Base-by-base conservation (phyloP, 2,797 vertebrate genomes). In the Lateolabrax maculatus region DNA sequence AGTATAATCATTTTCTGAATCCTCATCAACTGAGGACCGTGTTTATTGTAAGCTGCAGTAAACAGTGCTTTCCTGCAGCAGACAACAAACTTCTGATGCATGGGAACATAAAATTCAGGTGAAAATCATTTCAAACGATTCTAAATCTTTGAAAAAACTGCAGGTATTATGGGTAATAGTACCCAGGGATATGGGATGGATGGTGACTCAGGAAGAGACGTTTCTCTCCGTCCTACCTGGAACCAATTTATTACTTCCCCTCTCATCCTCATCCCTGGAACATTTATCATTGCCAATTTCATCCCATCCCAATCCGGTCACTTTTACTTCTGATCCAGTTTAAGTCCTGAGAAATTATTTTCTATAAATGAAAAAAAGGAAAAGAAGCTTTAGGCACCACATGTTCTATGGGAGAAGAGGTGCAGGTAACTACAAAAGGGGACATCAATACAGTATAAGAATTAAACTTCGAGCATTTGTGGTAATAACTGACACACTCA, bases 191-290 rank as follows among this genome's bases (percentile, higher is more conserved):
- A 55, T 48, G 37, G 39, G 44, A 55, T 27, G 9, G 29, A 44
- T 36, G 11, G 25, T 41, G 46, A 61, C 53, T 56, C 23, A 31
- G n/a, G 19, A 31, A 34, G 21, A 53, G 52, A 56, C 9, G 4
- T 53, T 44, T 71, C 34, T n/a, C 43, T 5, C 13, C 11, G 57
- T 57, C 46, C n/a, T 27, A 29, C 74, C 56, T 37, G 27, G 18
- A 68, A 67, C 34, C 36, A 49, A 77, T 77, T 57, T 68, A 62
- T 51, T 62, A 46, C 43, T 18, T 51, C 23, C 21, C 2, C 27
- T 77, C 48, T 71, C 23, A 60, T 60, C 46, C 31, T 61, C 16
- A 18, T 41, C 11, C 9, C 36, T 23, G 53, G 18, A 37, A 41
- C 37, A 13, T 75, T 46, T 73, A 23, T 62, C 58, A 27, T 29